Evolutionary conservation across 2,113 vertebrate species (phyloP).

Genomic region (Platysteira castanea): DNA sequence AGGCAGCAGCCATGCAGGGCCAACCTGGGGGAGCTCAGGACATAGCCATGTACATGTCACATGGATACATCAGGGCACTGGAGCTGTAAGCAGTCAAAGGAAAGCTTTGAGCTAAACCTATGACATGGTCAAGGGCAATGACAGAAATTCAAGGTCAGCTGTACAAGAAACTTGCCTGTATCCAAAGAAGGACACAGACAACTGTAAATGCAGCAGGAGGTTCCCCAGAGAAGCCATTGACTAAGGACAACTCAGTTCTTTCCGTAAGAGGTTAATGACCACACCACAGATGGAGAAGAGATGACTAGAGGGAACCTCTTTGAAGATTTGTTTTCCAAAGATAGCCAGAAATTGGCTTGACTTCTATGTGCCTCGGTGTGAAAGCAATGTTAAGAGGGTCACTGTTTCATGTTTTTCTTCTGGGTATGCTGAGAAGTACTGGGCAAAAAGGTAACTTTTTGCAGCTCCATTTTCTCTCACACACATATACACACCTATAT

Average conservation of each 20-base stretch:
- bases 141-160: background rate
- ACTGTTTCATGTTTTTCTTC: background rate
- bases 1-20: background rate
- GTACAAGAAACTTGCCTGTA: background rate
- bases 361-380: background rate
- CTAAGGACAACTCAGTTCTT: background rate
- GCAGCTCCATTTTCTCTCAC: background rate
- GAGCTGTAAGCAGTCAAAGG: background rate
- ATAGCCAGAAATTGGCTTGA: background rate
- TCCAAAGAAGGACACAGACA: background rate
- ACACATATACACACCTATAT: background rate
- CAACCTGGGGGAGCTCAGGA: background rate
- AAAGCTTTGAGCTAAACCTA: background rate
- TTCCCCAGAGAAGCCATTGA: background rate
- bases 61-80: background rate
- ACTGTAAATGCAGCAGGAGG: background rate
- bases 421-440: background rate
- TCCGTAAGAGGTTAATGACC: background rate
- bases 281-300: background rate
- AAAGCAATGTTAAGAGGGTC: background rate
- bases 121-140: background rate
- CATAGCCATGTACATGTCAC: accelerated
- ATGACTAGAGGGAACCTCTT: background rate
- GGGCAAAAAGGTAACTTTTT: background rate
- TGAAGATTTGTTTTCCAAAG: background rate